Evolutionary conservation across 2,797 vertebrate genomes (phyloP), one percentile per base, ranked within the genome.

Genomic region (Sebastes matsubarae): DNA sequence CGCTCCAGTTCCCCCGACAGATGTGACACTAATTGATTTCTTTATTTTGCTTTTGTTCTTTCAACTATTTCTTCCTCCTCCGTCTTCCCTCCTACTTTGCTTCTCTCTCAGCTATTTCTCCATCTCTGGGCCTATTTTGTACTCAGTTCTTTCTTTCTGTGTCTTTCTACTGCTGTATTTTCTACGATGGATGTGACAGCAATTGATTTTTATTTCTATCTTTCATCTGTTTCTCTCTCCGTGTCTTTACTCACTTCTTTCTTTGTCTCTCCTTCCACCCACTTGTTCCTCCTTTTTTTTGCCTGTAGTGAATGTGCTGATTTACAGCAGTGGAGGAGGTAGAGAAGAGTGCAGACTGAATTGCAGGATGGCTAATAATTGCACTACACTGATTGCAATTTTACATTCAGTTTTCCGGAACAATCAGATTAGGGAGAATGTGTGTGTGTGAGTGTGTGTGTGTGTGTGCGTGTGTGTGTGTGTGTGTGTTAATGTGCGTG

Each of bases 331-430:
- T 75, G 58, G 59, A 85, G 69, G 72, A 80, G 68, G 66, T 54
- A 67, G 63, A 77, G 77, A 76, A 54, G 69, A 82, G 80, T 29
- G 46, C 85, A 87, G 88, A 90, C 77, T 89, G 66, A 86, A 88
- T 91, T 89, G 86, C 77, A 88, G 79, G 79, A 87, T 84, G 84
- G 79, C 54, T 92, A 92, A 92, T 93, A 92, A 94, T 92, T 93
- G 89, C 84, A 83, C 89, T 84, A 89, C 88, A 89, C 83, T 92
- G 91, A 93, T 93, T 93, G 88, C 87, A 91, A 92, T 94, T 93
- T 91, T 91, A 88, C 85, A 87, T 92, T 90, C 81, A 90, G 86
- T 87, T 94, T 90, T 90, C 89, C 61, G 78, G 89, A 93, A 92
- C 90, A 92, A 92, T 93, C 90, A 92, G 92, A 94, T 93, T 90